Evolutionary conservation across 2,113 vertebrate species (phyloP), one percentile per base, ranked within the genome.

Genomic region (Notarius quadriscutis): DNA sequence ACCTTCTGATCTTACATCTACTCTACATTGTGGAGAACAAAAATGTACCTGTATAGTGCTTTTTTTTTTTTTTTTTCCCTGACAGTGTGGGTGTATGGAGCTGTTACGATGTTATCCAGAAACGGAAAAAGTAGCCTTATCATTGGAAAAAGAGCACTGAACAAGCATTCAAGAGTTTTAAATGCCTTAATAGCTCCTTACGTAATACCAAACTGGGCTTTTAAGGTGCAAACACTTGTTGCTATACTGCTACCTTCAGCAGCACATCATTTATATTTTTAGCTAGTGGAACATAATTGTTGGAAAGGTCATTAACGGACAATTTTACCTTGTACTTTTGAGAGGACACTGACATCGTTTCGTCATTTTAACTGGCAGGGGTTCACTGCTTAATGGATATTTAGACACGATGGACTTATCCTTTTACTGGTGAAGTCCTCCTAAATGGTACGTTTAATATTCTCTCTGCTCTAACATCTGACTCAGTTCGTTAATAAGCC

Each of bases 261-360:
- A 5, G 27, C 20, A 30, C 53, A 30, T 57, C 25, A 79, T 57
- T 79, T 53, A 6, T n/a, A 77, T 30, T 77, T 77, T 7, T 0
- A 22, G n/a, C n/a, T 55, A 79, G 77, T 55, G 51, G 25, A 79
- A 34, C 48, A 77, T 77, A 74, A 74, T 51, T 75, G 9, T 78
- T 20, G 20, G 22, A 22, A 51, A n/a, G 27, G 12, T 57, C 53
- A 80, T 80, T 34, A 34, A 81, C 14, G n/a, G n/a, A 80, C 4
- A 30, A 18, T 81, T 34, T 17, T 17, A 57, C 50, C 74, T 53
- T 75, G 53, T 57, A 30, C 58, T 48, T 48, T 81, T 41, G 30
- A 79, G 2, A 3, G 14, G n/a, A 9, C 7, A 30, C 4, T 25
- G 20, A 79, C 25, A 20, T 65, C 50, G 25, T 48, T 50, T 10